Percentiles rank a stretch among this genome's conserved stretches.
phyloP scores from a whole-genome alignment of 1,140 invertebrate genomes.

The Tenebrio molitor region DNA sequence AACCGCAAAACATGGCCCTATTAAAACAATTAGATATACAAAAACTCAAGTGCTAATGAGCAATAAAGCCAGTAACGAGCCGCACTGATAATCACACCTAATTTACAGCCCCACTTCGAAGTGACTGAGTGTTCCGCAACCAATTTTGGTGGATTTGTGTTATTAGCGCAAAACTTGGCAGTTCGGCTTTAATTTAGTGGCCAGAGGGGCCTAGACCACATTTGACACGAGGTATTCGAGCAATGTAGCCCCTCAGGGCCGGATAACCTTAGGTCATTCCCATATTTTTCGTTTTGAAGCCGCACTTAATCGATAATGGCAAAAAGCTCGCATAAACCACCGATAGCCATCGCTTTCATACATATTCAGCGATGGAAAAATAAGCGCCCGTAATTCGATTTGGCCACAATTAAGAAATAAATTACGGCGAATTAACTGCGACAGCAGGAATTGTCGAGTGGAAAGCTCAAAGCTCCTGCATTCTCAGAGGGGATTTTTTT shows the following conservation, averaged over 20 bases:
- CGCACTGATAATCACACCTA: no score
- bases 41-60: no score
- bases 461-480: not conserved
- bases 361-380: slow-evolving; percentile 15
- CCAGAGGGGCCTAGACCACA: not conserved
- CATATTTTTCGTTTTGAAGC: not conserved
- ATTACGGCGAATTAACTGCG: not conserved
- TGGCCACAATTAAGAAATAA: slow-evolving; percentile 6
- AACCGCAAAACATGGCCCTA: no score
- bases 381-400: slow-evolving; percentile 7
- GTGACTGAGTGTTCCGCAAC: not conserved
- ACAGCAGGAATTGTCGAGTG: not conserved
- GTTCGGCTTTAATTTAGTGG: slow-evolving; percentile 5
- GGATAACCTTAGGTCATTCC: not conserved
- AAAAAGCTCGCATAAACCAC: slow-evolving; percentile 27
- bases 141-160: slow-evolving; percentile 7
- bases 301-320: slow-evolving; percentile 1
- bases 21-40: no score
- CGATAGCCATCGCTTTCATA: slow-evolving; percentile 9
- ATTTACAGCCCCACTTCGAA: no score
- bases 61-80: no score
- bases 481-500: no score
- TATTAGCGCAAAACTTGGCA: not conserved
- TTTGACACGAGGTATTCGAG: not conserved
- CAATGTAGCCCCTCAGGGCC: slow-evolving; percentile 3